These are phyloP conservation scores for Glaucidium brasilianum DNA, from an alignment of 2,113 vertebrate genomes.

Conservation along the genomic window DNA sequence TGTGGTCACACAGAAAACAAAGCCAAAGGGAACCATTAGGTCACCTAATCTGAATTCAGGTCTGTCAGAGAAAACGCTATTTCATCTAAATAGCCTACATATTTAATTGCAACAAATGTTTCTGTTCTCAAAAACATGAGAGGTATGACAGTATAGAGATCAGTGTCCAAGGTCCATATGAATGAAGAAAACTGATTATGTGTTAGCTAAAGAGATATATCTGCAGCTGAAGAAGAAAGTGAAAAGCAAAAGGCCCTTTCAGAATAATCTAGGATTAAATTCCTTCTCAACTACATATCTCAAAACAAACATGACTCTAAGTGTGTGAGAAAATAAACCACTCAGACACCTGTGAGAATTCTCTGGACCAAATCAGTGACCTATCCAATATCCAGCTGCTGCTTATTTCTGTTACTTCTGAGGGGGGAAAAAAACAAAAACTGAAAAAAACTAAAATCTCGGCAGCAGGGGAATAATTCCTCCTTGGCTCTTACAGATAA, in stretches of 20 bases:
- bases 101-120: neutral
- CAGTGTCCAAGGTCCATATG: neutral
- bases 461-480: neutral
- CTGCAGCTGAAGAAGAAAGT: neutral
- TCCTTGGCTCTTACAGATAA: neutral
- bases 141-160: neutral
- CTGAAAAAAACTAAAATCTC: neutral
- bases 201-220: neutral
- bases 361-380: neutral
- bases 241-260: neutral
- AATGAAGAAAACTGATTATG: neutral
- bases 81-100: neutral
- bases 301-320: neutral
- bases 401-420: neutral
- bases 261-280: neutral
- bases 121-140: neutral
- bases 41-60: neutral
- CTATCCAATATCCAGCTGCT: constrained; percentile 19
- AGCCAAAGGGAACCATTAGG: neutral
- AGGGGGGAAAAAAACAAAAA: fast-evolving
- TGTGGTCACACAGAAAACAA: neutral
- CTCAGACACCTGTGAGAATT: constrained; percentile 22
- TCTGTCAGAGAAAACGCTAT: neutral
- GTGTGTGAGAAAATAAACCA: constrained; percentile 2
- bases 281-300: neutral